A percentile compares a stretch with the other conserved stretches of the same genome.
Conservation (phyloP, 1,140 invertebrate species). For the Globodera rostochiensis region DNA sequence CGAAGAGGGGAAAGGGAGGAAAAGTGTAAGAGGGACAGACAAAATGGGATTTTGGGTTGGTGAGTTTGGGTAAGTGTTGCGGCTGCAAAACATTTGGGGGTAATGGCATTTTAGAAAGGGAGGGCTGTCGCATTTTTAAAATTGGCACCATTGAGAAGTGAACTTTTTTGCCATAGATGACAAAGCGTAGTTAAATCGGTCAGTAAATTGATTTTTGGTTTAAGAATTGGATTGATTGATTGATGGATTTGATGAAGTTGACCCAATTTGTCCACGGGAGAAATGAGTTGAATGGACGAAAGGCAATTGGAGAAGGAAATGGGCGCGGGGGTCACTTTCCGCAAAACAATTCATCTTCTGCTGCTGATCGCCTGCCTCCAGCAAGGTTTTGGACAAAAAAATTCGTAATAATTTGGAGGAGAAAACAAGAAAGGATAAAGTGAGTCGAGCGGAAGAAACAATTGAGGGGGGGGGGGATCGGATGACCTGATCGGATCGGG, state of each 20-base stretch:
- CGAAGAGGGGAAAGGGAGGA: not conserved
- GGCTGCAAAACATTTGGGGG: too few species aligned
- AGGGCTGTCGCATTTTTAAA: not conserved
- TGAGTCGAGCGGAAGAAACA: not conserved
- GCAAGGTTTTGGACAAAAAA: not conserved
- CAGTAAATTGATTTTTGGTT: not conserved
- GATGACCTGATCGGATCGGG: not conserved
- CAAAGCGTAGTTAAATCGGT: not conserved
- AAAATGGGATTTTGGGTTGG: too few species aligned
- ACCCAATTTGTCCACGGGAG: not conserved
- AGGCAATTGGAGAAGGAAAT: not conserved
- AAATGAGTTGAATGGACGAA: not conserved
- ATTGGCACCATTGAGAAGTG: too few species aligned
- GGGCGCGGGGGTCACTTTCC: not conserved
- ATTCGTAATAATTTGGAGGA: not conserved
- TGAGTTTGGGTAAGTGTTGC: too few species aligned
- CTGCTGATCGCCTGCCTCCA: not conserved
- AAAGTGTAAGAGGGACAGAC: not conserved
- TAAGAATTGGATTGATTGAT: not conserved
- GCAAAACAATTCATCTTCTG: not conserved
- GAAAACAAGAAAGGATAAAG: not conserved
- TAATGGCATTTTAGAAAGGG: too few species aligned
- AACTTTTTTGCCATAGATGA: too few species aligned
- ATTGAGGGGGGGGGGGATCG: not conserved
- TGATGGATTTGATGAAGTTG: not conserved